phyloP scores from a whole-genome alignment of 2,888 invertebrate species.

The Drymonia ruficornis region DNA sequence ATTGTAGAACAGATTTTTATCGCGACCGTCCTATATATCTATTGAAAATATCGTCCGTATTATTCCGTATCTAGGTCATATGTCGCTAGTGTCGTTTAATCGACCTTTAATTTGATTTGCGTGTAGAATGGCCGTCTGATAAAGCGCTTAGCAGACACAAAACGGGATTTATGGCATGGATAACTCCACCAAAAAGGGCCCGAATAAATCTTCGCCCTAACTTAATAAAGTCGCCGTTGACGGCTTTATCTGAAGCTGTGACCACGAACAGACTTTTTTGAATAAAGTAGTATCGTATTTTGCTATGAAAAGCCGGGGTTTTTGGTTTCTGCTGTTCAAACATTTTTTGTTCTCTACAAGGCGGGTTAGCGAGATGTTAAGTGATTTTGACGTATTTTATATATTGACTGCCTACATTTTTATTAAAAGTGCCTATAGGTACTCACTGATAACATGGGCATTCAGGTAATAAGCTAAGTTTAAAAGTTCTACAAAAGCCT shows the following conservation, averaged over 20 bases:
- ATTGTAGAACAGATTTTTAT: slow-evolving; percentile 30
- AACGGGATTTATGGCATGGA: slow-evolving; percentile 75
- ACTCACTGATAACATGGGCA: no score
- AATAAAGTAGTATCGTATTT: slow-evolving; percentile 55
- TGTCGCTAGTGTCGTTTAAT: slow-evolving; percentile 59
- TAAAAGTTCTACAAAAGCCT: no score
- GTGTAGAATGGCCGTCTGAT: slow-evolving; percentile 67
- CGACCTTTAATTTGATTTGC: slow-evolving; percentile 77
- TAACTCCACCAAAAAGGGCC: slow-evolving; percentile 72
- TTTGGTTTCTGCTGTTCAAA: slow-evolving; percentile 23
- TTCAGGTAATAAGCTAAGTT: no score
- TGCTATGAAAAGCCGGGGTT: slow-evolving; percentile 14
- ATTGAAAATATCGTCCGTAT: slow-evolving; percentile 34
- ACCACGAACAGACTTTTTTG: slow-evolving; percentile 60
- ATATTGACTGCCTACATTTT: no score
- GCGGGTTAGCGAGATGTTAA: neutral
- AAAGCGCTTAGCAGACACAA: slow-evolving; percentile 72
- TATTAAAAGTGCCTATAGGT: no score
- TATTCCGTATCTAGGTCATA: slow-evolving; percentile 54
- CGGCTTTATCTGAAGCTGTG: slow-evolving; percentile 68
- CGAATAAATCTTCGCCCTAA: slow-evolving; percentile 74
- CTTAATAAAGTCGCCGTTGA: slow-evolving; percentile 77
- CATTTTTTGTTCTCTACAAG: slow-evolving; percentile 10
- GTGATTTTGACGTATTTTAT: no score
- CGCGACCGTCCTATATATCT: slow-evolving; percentile 28